Evolutionary conservation across 1,140 invertebrate genomes (phyloP).

Genomic region (Cotesia vestalis): DNA sequence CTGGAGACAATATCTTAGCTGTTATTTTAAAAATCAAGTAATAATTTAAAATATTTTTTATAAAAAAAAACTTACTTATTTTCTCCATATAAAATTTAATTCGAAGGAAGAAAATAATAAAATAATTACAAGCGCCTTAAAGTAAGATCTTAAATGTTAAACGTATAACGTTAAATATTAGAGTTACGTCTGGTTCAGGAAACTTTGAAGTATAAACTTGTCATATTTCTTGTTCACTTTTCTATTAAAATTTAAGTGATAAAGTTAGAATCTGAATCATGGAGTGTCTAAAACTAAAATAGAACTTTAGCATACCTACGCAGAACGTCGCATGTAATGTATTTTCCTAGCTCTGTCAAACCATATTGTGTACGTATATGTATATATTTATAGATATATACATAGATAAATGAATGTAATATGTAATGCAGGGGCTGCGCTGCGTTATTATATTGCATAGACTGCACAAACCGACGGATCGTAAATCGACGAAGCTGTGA

Average conservation of each 20-base stretch:
- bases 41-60: no score
- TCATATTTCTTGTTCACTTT: not conserved
- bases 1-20: no score
- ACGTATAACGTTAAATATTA: no score
- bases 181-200: not conserved
- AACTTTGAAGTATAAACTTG: not conserved
- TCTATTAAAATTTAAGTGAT: slow-evolving; percentile 16
- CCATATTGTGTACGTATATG: slow-evolving; percentile 6
- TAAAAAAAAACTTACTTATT: no score
- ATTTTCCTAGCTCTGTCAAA: slow-evolving; percentile 20
- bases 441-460: not conserved
- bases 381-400: no score
- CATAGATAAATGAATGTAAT: no score
- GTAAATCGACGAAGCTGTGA: slow-evolving; percentile 34
- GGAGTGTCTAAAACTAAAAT: slow-evolving; percentile 31
- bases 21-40: no score
- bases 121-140: no score
- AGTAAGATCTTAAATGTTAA: no score
- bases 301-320: slow-evolving; percentile 27
- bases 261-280: slow-evolving; percentile 33
- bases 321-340: slow-evolving; percentile 1
- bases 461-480: slow-evolving; percentile 31
- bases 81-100: no score
- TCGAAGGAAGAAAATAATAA: no score
- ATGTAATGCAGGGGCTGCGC: no score